A percentile compares a stretch with the other conserved stretches of the same genome.
phyloP scores from a whole-genome alignment of 2,888 invertebrate genomes.

The Andrena dorsata region DNA sequence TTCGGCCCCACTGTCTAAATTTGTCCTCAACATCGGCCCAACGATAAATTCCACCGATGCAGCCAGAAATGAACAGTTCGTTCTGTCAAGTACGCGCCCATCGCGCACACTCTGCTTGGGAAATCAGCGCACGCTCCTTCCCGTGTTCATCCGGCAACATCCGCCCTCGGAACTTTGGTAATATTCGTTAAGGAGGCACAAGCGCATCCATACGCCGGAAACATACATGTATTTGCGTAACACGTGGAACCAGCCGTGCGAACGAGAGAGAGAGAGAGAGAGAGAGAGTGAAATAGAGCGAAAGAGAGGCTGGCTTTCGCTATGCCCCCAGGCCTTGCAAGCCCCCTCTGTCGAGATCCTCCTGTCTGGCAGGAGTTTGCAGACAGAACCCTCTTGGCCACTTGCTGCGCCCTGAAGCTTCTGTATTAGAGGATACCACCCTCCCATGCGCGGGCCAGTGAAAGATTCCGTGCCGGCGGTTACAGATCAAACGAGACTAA shows the following conservation, averaged over 20 bases:
- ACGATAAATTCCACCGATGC: constrained; percentile 12
- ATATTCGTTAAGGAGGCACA: constrained; percentile 71
- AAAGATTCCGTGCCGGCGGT: constrained; percentile 61
- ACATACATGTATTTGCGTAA: constrained; percentile 73
- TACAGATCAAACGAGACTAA: constrained; percentile 79
- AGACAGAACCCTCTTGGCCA: constrained; percentile 66
- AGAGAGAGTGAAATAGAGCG: not conserved
- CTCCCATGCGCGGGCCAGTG: constrained; percentile 21
- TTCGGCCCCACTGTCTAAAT: not conserved
- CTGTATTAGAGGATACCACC: constrained; percentile 51
- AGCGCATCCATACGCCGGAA: constrained; percentile 56
- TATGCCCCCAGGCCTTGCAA: constrained; percentile 57
- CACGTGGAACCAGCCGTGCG: constrained; percentile 58
- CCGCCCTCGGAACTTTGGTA: constrained; percentile 66
- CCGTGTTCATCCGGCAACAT: constrained; percentile 17
- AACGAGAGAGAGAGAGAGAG: constrained; percentile 6
- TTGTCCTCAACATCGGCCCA: not conserved
- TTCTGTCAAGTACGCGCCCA: constrained; percentile 27
- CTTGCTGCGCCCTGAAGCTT: constrained; percentile 54
- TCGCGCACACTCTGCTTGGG: constrained; percentile 25
- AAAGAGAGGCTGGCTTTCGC: constrained; percentile 52
- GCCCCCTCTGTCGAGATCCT: constrained; percentile 49
- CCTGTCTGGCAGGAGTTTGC: constrained; percentile 66
- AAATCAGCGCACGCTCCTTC: constrained; percentile 27
- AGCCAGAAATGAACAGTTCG: constrained; percentile 21